Evolutionary conservation across 2,113 vertebrate genomes (phyloP).

Genomic region (Clarias batrachus): DNA sequence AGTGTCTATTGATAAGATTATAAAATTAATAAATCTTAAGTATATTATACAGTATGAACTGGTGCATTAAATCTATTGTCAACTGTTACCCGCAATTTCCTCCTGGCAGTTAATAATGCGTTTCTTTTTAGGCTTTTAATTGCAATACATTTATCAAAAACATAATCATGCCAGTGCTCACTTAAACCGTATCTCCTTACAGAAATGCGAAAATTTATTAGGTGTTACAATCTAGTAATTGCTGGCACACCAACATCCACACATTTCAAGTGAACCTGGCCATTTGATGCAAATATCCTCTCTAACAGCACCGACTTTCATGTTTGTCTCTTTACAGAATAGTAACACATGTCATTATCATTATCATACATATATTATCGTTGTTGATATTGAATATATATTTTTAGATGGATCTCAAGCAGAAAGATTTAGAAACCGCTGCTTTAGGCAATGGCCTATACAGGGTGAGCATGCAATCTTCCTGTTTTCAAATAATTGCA

Average conservation of each 20-base stretch:
- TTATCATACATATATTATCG: too few species aligned
- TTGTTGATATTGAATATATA: too few species aligned
- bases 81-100: background rate
- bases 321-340: background rate
- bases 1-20: background rate
- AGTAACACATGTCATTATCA: background rate
- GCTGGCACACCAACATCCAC: background rate
- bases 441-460: background rate
- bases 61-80: background rate
- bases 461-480: too few species aligned
- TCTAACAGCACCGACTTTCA: background rate
- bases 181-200: background rate
- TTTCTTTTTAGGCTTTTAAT: background rate
- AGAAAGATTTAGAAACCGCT: background rate
- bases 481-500: too few species aligned
- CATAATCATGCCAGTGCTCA: background rate
- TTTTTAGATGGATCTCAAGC: background rate
- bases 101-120: too few species aligned
- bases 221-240: background rate
- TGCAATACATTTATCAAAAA: background rate
- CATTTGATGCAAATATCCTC: background rate
- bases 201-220: background rate
- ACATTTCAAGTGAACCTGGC: background rate
- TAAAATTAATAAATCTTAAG: background rate
- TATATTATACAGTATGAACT: background rate